phyloP scores from a whole-genome alignment of 2,888 invertebrate species.

The Meta bourneti region DNA sequence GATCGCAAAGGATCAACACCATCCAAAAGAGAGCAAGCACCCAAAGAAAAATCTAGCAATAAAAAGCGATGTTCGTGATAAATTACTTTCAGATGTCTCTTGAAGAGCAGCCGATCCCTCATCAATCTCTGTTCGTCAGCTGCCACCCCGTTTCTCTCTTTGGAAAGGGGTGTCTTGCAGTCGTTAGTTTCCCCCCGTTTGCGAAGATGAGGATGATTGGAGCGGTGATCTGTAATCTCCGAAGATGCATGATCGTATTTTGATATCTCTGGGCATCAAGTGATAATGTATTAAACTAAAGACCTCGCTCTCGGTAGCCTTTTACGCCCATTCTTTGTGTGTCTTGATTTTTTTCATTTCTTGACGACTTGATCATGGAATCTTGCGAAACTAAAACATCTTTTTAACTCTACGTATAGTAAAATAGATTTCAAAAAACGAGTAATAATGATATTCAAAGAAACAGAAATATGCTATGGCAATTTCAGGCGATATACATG shows the following conservation, averaged over 20 bases:
- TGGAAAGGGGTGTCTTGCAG: constrained; percentile 23
- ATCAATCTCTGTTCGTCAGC: constrained; percentile 51
- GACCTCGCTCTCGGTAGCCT: neutral
- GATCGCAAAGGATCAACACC: neutral
- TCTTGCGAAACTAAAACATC: no score
- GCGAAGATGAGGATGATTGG: constrained; percentile 66
- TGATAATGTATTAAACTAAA: constrained; percentile 46
- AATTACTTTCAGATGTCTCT: constrained; percentile 30
- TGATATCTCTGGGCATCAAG: constrained; percentile 61
- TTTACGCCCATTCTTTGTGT: no score
- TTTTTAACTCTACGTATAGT: no score
- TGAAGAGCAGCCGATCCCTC: constrained; percentile 32
- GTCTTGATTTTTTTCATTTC: no score
- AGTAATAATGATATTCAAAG: no score
- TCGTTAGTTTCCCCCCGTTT: constrained; percentile 44
- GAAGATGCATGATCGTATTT: constrained; percentile 70
- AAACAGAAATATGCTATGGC: no score
- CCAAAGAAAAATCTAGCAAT: constrained; percentile 2
- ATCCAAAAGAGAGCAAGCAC: constrained; percentile 3
- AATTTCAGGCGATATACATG: no score
- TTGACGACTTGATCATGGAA: no score
- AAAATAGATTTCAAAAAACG: no score
- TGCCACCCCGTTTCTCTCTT: neutral
- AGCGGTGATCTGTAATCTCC: constrained; percentile 51
- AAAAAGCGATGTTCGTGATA: constrained; percentile 34